phyloP scores from a whole-genome alignment of 2,888 invertebrate species.

The Xestia xanthographa region DNA sequence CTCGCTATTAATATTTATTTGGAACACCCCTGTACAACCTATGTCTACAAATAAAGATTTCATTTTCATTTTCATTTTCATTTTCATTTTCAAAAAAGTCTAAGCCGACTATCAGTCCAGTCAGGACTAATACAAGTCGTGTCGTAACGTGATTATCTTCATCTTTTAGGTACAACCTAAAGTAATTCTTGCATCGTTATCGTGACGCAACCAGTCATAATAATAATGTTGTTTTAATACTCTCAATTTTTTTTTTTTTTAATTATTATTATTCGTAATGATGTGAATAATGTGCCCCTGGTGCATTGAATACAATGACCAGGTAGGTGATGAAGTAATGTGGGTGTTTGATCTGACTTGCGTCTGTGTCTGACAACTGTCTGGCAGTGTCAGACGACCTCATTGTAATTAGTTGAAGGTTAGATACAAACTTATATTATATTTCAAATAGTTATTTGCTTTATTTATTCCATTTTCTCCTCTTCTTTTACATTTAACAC shows the following conservation, averaged over 20 bases:
- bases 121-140: background rate
- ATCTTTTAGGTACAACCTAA: background rate
- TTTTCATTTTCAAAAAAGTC: too few species aligned
- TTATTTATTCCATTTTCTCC: background rate
- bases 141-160: background rate
- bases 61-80: too few species aligned
- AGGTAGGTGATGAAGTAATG: background rate
- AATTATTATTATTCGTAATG: background rate
- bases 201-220: background rate
- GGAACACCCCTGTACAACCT: too few species aligned
- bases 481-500: background rate
- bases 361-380: background rate
- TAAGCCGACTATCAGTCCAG: too few species aligned
- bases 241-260: background rate
- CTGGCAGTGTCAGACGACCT: background rate
- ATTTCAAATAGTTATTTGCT: background rate
- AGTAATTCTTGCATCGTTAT: background rate
- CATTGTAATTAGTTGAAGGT: background rate
- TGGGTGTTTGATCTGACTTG: background rate
- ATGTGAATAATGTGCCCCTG: background rate
- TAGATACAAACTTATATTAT: background rate
- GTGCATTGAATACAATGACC: background rate
- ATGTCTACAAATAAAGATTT: too few species aligned
- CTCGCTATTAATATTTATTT: too few species aligned
- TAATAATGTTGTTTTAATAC: background rate